Evolutionary conservation across 2,888 invertebrate species (phyloP).

Genomic region (Folsomia candida): DNA sequence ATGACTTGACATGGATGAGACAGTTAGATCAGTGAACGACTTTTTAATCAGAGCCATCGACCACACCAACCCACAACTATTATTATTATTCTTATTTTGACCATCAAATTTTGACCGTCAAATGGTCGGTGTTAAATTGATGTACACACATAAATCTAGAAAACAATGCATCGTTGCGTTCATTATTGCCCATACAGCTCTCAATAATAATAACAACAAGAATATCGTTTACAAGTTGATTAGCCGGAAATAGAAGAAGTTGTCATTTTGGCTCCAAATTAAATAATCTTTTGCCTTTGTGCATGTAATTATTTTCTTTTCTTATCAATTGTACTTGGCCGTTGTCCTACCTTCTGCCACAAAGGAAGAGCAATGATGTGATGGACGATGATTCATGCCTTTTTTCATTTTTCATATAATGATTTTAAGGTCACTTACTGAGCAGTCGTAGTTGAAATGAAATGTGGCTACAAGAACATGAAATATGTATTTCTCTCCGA

Average conservation of each 20-base stretch:
- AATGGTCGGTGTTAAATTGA: background rate
- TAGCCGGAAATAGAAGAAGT: slow-evolving; percentile 11
- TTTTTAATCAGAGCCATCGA: background rate
- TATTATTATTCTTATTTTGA: background rate
- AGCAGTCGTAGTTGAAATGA: background rate
- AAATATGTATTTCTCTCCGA: background rate
- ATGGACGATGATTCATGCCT: slow-evolving; percentile 15
- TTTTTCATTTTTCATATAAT: background rate
- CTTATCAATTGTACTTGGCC: background rate
- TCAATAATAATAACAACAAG: no score
- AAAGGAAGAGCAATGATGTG: slow-evolving; percentile 15
- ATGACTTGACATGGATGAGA: background rate
- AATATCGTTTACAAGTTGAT: background rate
- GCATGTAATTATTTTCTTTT: background rate
- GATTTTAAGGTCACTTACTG: slow-evolving; percentile 2
- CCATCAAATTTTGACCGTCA: background rate
- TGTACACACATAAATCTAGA: background rate
- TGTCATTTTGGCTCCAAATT: background rate
- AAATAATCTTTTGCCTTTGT: background rate
- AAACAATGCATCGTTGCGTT: background rate
- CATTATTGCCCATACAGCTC: no score
- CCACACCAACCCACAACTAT: background rate
- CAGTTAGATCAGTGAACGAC: background rate
- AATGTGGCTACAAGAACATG: background rate
- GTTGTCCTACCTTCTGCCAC: background rate